Evolutionary conservation across 2,113 vertebrate genomes (phyloP).

Genomic region (Microcebus ravelobensis): DNA sequence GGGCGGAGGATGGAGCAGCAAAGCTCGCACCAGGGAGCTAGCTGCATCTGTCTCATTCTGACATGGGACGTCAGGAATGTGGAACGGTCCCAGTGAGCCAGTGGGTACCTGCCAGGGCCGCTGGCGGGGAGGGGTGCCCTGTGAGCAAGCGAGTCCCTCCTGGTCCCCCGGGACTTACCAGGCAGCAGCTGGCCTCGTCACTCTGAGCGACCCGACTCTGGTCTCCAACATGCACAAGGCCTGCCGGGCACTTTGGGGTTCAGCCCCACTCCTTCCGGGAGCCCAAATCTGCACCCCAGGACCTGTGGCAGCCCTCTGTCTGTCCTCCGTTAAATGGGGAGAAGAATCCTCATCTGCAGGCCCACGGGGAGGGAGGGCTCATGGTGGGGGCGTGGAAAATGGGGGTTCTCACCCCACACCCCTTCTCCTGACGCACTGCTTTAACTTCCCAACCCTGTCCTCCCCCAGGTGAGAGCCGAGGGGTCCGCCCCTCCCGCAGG

Average conservation of each 20-base stretch:
- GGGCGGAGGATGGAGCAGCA: not conserved
- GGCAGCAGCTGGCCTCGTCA: constrained; percentile 64
- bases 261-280: not conserved
- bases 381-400: not conserved
- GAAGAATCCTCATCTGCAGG: not conserved
- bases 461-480: not conserved
- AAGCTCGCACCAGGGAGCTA: not conserved
- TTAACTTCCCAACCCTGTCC: not conserved
- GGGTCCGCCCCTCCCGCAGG: not conserved
- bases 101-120: constrained; percentile 27
- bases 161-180: not conserved
- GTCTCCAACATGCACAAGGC: not conserved
- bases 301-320: not conserved
- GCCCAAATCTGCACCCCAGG: not conserved
- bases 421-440: not conserved
- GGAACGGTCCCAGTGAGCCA: not conserved
- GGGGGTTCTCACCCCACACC: not conserved
- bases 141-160: not conserved
- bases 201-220: constrained; percentile 41
- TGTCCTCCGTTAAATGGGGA: not conserved
- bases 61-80: constrained; percentile 71
- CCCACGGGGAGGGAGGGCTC: not conserved
- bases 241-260: not conserved
- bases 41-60: constrained; percentile 71
- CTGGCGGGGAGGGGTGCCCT: not conserved